Conservation (phyloP, 2,113 vertebrate species). For the Excalfactoria chinensis region DNA sequence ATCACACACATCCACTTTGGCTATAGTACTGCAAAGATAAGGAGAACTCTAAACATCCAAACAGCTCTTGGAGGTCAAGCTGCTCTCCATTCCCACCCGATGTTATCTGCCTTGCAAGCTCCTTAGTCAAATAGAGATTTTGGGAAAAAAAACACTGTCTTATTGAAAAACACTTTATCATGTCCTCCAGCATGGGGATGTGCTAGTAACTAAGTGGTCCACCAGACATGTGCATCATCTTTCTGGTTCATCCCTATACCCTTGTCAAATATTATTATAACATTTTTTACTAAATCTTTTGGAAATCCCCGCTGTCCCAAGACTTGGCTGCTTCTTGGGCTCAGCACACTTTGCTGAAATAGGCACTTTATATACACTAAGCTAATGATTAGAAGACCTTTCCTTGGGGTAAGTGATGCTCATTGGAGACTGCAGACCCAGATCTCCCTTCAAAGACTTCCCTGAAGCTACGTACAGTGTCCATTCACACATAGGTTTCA, state of each 20-base stretch:
- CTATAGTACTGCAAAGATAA: slow-evolving; percentile 36
- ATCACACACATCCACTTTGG: slow-evolving; percentile 13
- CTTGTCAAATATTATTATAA: slow-evolving; percentile 26
- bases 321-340: not conserved
- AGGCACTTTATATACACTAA: not conserved
- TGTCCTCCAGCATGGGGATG: not conserved
- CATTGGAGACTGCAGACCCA: not conserved
- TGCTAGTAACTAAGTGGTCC: not conserved
- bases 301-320: slow-evolving; percentile 44
- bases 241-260: not conserved
- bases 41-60: slow-evolving; percentile 43
- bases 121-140: not conserved
- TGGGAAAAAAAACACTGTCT: not conserved
- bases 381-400: not conserved
- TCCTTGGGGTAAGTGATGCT: not conserved
- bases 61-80: slow-evolving; percentile 53
- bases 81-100: slow-evolving; percentile 29
- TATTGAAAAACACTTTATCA: not conserved
- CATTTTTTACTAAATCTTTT: slow-evolving; percentile 34
- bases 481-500: not conserved
- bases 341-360: not conserved
- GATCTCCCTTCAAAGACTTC: not conserved
- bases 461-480: not conserved
- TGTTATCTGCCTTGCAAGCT: slow-evolving; percentile 52
- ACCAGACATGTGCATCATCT: not conserved